Conservation (phyloP, 2,888 invertebrate genomes). For the Parnassius glacialis region DNA sequence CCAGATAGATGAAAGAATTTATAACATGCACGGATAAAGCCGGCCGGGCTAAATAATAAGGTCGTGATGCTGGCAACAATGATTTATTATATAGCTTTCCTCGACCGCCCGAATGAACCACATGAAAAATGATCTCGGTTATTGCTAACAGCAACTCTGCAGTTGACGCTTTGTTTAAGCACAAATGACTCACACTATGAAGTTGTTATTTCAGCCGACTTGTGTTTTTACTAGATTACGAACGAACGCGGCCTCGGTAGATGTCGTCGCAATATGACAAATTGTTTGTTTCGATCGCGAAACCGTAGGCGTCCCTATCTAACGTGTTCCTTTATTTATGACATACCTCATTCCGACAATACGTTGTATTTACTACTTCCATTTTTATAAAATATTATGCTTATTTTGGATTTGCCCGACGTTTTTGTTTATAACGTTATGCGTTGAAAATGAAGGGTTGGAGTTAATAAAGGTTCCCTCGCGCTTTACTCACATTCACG, state of each 20-base stretch:
- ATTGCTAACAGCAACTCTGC: slow-evolving; percentile 77
- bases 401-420: neutral
- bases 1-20: slow-evolving; percentile 49
- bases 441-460: too few species aligned
- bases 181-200: slow-evolving; percentile 77
- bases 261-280: slow-evolving; percentile 49
- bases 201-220: slow-evolving; percentile 64
- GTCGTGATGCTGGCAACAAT: slow-evolving; percentile 76
- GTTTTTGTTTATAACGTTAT: too few species aligned
- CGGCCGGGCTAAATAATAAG: slow-evolving; percentile 75
- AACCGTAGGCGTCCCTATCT: slow-evolving; percentile 20
- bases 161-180: slow-evolving; percentile 80
- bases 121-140: slow-evolving; percentile 79
- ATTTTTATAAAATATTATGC: slow-evolving; percentile 27
- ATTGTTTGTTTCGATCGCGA: slow-evolving; percentile 44
- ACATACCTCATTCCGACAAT: slow-evolving; percentile 17
- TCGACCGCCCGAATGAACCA: slow-evolving; percentile 78
- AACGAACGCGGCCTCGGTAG: slow-evolving; percentile 25
- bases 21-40: slow-evolving; percentile 69
- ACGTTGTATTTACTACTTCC: slow-evolving; percentile 9
- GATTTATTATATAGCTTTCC: slow-evolving; percentile 79
- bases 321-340: slow-evolving; percentile 20
- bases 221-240: slow-evolving; percentile 61
- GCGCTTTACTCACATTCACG: too few species aligned
- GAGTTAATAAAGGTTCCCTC: too few species aligned